These are phyloP conservation scores for Pristionchus mayeri DNA, from an alignment of 2,888 invertebrate species.

Conservation along the genomic window DNA sequence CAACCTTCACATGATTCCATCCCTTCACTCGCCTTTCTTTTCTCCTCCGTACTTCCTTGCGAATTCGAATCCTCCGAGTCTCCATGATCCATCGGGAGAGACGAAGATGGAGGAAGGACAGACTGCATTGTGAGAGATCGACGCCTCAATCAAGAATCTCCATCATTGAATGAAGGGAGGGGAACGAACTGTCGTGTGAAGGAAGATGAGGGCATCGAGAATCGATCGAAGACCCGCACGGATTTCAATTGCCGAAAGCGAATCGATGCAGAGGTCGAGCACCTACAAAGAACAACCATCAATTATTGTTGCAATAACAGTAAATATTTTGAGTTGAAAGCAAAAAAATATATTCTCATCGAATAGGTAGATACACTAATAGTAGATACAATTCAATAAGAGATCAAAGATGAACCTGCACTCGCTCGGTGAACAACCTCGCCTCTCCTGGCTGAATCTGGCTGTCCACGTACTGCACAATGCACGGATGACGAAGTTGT, in stretches of 20 bases:
- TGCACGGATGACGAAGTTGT: conserved; percentile 49
- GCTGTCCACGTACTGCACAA: conserved; percentile 42
- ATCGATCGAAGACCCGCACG: conserved; percentile 45
- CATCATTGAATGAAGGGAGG: background rate
- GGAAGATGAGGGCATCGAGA: conserved; percentile 48
- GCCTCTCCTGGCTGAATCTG: background rate
- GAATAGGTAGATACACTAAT: too few relatives aligned
- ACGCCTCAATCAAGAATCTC: conserved; percentile 11
- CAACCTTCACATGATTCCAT: background rate
- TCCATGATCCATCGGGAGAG: conserved; percentile 43
- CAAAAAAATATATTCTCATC: too few relatives aligned
- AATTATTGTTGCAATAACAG: background rate
- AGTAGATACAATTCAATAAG: too few relatives aligned
- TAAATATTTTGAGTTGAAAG: too few relatives aligned
- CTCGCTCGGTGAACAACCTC: conserved; percentile 45
- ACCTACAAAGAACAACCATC: background rate
- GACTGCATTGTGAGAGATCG: conserved; percentile 46
- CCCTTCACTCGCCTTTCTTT: background rate
- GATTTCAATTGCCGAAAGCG: conserved; percentile 36
- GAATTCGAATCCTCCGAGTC: conserved; percentile 49
- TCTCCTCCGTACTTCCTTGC: conserved; percentile 30
- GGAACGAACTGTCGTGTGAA: conserved; percentile 37
- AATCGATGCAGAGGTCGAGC: conserved; percentile 48
- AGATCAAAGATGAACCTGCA: conserved; percentile 38
- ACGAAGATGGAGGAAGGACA: conserved; percentile 49